Evolutionary conservation across 1,140 invertebrate species (phyloP), one percentile per base, ranked within the genome.

Genomic region (Drosophila trapezifrons): DNA sequence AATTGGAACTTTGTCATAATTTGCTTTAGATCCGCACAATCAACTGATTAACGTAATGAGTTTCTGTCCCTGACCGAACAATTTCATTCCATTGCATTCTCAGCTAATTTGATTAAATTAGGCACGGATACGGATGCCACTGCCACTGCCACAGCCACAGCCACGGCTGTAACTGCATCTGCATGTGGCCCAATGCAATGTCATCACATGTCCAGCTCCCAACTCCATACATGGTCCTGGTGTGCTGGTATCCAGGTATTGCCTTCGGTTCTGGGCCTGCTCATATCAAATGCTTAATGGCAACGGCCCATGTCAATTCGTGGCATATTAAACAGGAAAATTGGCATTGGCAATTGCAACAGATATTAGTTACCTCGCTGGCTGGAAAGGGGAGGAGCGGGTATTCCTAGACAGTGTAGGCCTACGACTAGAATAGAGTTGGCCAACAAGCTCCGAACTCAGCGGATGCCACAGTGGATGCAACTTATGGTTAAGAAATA

Each of bases 51-150:
- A 81, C 81, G 52, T 77, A 84, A 84, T 83, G 80, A 63, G 60
- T 69, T 59, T 76, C 63, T 59, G 74, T 62, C 47, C 51, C 72
- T 40, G 52, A 58, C 17, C 63, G 55, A 64, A 59, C 60, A 60
- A 64, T 32, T 64, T 42, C 60, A 64, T 71, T 71, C 43, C 74
- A 71, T 47, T 83, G 63, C 71, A 73, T 76, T 86, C 79, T 83
- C 79, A 83, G 83, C 83, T 86, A 86, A 86, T 86, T 86, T 86
- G 83, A 87, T 86, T 86, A 86, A 86, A 86, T 86, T 86, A 86
- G 69, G 76, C 83, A 59, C 29, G 46, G 38, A 64, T 64, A 59
- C 29, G 46, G 38, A 59, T 64, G 46, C 54, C 59, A 58, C 32
- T 42, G 54, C n/a, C 55, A 54, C 15, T 38, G 38, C 17, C 43